Base-by-base conservation (phyloP, 2,113 vertebrate genomes). In the Perca schrenkii region DNA sequence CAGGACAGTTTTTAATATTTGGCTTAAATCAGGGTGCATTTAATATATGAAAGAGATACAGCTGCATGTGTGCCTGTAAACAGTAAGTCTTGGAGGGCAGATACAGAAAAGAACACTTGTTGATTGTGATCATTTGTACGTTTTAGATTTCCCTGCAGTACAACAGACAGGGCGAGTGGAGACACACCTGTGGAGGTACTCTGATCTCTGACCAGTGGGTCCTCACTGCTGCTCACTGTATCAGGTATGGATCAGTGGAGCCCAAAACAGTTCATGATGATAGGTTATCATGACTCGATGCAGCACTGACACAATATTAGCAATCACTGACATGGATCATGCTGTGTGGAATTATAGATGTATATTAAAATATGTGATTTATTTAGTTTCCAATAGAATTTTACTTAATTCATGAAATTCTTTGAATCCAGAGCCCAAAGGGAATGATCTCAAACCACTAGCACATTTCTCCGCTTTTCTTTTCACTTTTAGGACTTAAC, bases 161-260 rank as follows among this genome's bases (percentile, higher is more conserved):
- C 89, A 82, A 87, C 61, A 85, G 1, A 1, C 3, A 21, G 0
- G 87, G 84, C 0, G 57, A 63, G 0, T 98, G 97, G 97, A 53
- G 87, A 21, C 97, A 98, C 91, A 98, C 96, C 0, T 99, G 97
- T 0, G 98, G 97, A 0, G 97, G 97, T 2, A 97, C 96, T 71
- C 93, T 98, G 69, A 97, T 98, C 49, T 84, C 91, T 6, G 4
- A 77, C 1, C 87, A 89, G 82, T 97, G 95, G 86, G 97, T 98
- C 73, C 94, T 98, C 80, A 99, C 97, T 0, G 97, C 97, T 0
- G 97, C 97, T 73, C 97, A 97, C 85, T 98, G 97, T 70, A 96
- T 97, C 95, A 96, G 96, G 97, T 99, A 93, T 68, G 10, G 31
- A 34, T 34, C 22, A 43, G 17, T 57, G 15, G 19, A 63, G 47